Percentiles rank a stretch among this genome's conserved stretches.
Evolutionary conservation across 2,113 vertebrate genomes (phyloP).

Genomic region (Corythoichthys intestinalis): DNA sequence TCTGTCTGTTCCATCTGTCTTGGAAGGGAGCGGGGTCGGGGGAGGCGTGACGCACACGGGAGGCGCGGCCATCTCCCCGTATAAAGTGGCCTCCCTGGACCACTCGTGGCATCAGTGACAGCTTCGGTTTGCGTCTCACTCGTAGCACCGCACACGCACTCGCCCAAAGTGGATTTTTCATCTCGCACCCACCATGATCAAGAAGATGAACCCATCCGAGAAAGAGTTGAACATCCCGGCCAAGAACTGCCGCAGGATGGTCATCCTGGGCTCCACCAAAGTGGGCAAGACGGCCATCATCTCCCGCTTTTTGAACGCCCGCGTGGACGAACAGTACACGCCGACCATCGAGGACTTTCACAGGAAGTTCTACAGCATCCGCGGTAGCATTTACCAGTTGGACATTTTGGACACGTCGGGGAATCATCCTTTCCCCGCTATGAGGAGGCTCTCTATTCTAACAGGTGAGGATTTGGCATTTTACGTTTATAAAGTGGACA

Average conservation of each 20-base stretch:
- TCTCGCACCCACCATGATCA: conserved; percentile 82
- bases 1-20: conserved; percentile 27
- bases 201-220: conserved; percentile 88
- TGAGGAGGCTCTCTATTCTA: conserved; percentile 93
- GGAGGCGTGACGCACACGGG: conserved; percentile 54
- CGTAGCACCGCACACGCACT: neutral
- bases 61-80: conserved; percentile 45
- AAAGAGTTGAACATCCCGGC: conserved; percentile 86
- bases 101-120: neutral
- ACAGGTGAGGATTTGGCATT: conserved; percentile 77
- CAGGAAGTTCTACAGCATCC: conserved; percentile 96
- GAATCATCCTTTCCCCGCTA: conserved; percentile 95
- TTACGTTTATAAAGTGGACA: too few species aligned
- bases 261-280: conserved; percentile 94
- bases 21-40: conserved; percentile 19
- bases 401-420: conserved; percentile 97
- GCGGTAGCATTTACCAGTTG: conserved; percentile 89
- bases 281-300: conserved; percentile 97
- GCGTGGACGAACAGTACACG: conserved; percentile 93
- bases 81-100: conserved; percentile 43
- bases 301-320: conserved; percentile 89
- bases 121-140: too few species aligned
- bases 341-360: conserved; percentile 98
- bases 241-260: conserved; percentile 96
- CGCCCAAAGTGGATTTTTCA: too few species aligned